These are phyloP conservation scores for Epirrhoe tristata DNA, from an alignment of 2,888 invertebrate species.

Conservation along the genomic window DNA sequence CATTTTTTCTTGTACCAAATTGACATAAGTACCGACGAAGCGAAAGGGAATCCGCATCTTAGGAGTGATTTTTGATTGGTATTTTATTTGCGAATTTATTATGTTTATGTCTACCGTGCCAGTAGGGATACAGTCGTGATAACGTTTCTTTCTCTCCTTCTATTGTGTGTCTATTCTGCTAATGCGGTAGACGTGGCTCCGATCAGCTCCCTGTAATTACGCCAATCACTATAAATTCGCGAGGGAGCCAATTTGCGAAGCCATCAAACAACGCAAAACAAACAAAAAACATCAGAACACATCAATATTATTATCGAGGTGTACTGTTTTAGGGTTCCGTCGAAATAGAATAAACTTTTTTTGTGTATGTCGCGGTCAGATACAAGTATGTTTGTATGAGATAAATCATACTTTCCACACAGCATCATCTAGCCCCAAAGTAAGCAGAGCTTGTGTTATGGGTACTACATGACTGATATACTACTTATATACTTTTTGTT, in stretches of 20 bases:
- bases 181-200: background rate
- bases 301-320: slow-evolving; percentile 19
- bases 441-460: too few species aligned
- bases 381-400: background rate
- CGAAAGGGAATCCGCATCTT: too few species aligned
- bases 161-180: background rate
- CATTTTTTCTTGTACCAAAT: background rate
- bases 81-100: too few species aligned
- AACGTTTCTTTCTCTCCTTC: too few species aligned
- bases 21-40: too few species aligned
- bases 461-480: too few species aligned
- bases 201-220: slow-evolving; percentile 68
- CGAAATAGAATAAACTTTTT: background rate
- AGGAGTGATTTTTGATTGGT: too few species aligned
- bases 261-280: slow-evolving; percentile 42
- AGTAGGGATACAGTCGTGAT: too few species aligned
- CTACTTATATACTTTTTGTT: too few species aligned
- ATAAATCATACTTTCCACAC: too few species aligned
- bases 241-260: slow-evolving; percentile 57
- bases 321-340: slow-evolving; percentile 8
- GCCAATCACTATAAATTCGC: slow-evolving; percentile 63
- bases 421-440: too few species aligned
- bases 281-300: slow-evolving; percentile 44
- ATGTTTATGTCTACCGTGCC: too few species aligned
- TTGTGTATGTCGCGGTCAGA: background rate